Evolutionary conservation across 2,888 invertebrate genomes (phyloP).

Genomic region (Drosophila neutralis): DNA sequence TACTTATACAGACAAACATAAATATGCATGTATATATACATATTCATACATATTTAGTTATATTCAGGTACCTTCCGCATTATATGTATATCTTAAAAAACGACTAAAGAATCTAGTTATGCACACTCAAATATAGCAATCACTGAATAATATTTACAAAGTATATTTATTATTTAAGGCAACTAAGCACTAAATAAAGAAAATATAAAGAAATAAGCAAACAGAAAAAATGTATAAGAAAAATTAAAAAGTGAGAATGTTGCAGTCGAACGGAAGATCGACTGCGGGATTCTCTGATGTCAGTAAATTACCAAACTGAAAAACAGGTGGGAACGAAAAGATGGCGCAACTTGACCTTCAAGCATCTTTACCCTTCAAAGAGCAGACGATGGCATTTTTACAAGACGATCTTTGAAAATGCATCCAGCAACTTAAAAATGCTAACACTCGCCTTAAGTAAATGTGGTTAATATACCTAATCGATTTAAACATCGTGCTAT

Average conservation of each 20-base stretch:
- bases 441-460: background rate
- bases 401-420: background rate
- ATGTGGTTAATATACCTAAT: background rate
- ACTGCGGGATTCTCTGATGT: background rate
- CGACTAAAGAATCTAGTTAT: background rate
- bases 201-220: background rate
- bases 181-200: background rate
- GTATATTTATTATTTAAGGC: background rate
- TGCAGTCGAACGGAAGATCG: background rate
- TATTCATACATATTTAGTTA: constrained; percentile 11
- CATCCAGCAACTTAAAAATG: background rate
- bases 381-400: background rate
- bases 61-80: background rate
- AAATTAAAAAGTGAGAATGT: background rate
- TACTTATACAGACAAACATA: background rate
- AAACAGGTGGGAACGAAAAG: background rate
- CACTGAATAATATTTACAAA: background rate
- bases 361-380: background rate
- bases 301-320: background rate
- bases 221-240: background rate
- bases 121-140: background rate
- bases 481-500: background rate
- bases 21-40: background rate
- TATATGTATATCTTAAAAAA: constrained; percentile 4
- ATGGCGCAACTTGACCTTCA: background rate